Percentiles rank a stretch among this genome's conserved stretches.
Conservation (phyloP, 1,140 invertebrate genomes). For the Zelostemma sp. region DNA sequence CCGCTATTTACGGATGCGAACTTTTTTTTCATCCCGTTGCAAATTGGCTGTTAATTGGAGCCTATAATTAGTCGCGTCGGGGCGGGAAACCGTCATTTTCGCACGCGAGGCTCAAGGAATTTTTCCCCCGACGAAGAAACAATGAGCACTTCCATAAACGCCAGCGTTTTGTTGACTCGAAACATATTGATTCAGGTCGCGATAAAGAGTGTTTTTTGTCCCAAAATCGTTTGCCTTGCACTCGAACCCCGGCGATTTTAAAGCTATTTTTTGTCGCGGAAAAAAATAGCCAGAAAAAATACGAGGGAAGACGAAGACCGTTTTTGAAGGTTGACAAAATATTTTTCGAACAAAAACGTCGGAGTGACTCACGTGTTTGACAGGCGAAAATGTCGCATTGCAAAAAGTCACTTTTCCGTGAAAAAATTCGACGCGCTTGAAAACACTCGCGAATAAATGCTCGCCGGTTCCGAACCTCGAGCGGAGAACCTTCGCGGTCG, state of each 20-base stretch:
- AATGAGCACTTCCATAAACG: slow-evolving; percentile 5
- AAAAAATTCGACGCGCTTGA: background rate
- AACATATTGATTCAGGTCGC: background rate
- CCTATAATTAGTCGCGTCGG: background rate
- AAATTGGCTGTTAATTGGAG: background rate
- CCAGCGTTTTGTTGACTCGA: slow-evolving; percentile 4
- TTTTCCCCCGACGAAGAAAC: background rate
- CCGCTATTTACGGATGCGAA: no score
- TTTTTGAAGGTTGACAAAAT: no score
- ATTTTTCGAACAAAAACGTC: no score
- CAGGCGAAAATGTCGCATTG: no score
- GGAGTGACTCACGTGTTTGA: no score
- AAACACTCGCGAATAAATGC: background rate
- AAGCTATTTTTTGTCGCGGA: no score
- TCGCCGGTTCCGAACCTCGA: background rate
- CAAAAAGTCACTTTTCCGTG: no score
- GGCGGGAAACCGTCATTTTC: slow-evolving; percentile 2
- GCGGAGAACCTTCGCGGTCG: slow-evolving; percentile 15
- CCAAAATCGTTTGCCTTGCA: slow-evolving; percentile 10
- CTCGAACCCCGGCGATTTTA: background rate
- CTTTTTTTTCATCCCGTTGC: slow-evolving; percentile 2
- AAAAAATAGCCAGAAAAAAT: no score
- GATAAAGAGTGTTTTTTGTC: slow-evolving; percentile 3
- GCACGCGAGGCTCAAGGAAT: background rate
- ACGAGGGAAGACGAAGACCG: no score